Base-by-base conservation (phyloP, 2,797 vertebrate species). In the Anguilla anguilla region DNA sequence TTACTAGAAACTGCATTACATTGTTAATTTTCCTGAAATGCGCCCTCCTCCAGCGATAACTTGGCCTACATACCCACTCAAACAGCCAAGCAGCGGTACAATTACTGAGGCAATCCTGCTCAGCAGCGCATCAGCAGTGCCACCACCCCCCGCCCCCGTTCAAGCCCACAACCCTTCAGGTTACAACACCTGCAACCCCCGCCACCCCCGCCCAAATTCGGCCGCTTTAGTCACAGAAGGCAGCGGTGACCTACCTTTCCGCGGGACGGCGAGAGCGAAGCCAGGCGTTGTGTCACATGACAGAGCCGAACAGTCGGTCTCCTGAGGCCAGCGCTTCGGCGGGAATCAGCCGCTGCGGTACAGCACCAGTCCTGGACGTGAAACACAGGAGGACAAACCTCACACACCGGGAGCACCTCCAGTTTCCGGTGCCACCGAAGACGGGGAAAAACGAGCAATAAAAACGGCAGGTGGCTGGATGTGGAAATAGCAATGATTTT, bases 231-330 rank as follows among this genome's bases (percentile, higher is more conserved):
- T 43, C 22, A 15, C 9, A 25, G 46, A 31, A 53, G 13, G n/a
- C 7, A 28, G 43, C 39, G 49, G 61, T 6, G 22, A 28, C 85
- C 49, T 74, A 87, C 87, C 87, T 87, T 84, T 87, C 22, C 72
- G 31, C 72, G 83, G n/a, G 81, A 84, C 31, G 19, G 83, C 51
- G 59, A 39, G 83, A 25, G 31, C 39, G 10, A 84, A 11, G 51
- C 49, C n/a, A 31, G 49, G 61, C 19, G 39, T 28, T 25, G 64
- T 82, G 82, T 87, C 82, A 87, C 87, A 87, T 87, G 82, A 84
- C 67, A n/a, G 64, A 87, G 64, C 49, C 46, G 10, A 82, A 17
- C 28, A 28, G 19, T 55, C 39, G 64, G 61, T 74, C 46, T 59
- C 87, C 28, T 72, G 31, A 35, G 31, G 35, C 87, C 7, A n/a